These are phyloP conservation scores for Hydractinia echinata DNA, from an alignment of 30 jellyfish, hydroid and myxozoan species.

Conservation along the genomic window DNA sequence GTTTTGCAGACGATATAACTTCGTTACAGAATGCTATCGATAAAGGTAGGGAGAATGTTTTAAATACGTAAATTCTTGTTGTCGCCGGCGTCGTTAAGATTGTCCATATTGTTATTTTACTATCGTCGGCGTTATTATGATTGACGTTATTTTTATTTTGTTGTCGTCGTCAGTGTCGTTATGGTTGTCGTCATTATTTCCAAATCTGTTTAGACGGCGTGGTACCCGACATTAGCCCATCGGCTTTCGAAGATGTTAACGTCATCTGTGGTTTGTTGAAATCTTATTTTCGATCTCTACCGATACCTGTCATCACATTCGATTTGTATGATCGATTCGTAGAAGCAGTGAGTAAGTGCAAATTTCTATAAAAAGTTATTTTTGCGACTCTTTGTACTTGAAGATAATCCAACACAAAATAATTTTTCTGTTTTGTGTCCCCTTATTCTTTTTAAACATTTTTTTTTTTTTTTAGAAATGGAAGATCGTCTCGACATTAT, in stretches of 20 bases:
- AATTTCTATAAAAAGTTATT: not conserved
- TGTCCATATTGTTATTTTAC: too few relatives aligned
- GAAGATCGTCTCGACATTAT: slow-evolving; percentile 40
- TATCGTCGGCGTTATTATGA: too few relatives aligned
- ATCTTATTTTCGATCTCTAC: slow-evolving; percentile 76
- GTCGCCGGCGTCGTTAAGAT: too few relatives aligned
- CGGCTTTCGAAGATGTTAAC: slow-evolving; percentile 54
- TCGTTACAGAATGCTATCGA: slow-evolving; percentile 55
- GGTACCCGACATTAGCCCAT: slow-evolving; percentile 63
- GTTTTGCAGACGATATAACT: slow-evolving; percentile 85
- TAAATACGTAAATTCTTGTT: too few relatives aligned
- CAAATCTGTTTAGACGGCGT: slow-evolving; percentile 62
- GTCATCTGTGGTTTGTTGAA: slow-evolving; percentile 78
- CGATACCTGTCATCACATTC: slow-evolving; percentile 88
- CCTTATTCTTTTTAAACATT: not conserved
- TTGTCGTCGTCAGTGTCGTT: not conserved
- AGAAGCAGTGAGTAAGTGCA: slow-evolving; percentile 80
- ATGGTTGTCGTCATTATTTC: slow-evolving; percentile 1
- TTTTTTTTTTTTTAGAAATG: slow-evolving; percentile 11
- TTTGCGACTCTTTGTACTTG: not conserved
- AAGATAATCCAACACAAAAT: not conserved
- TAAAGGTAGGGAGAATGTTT: slow-evolving; percentile 48
- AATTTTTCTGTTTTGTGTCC: not conserved
- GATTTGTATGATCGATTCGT: slow-evolving; percentile 77
- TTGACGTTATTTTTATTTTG: too few relatives aligned